A percentile compares a stretch with the other conserved stretches of the same genome.
These are phyloP conservation scores for Atractosteus spatula DNA, from an alignment of 2,113 vertebrate genomes.

Conservation along the genomic window DNA sequence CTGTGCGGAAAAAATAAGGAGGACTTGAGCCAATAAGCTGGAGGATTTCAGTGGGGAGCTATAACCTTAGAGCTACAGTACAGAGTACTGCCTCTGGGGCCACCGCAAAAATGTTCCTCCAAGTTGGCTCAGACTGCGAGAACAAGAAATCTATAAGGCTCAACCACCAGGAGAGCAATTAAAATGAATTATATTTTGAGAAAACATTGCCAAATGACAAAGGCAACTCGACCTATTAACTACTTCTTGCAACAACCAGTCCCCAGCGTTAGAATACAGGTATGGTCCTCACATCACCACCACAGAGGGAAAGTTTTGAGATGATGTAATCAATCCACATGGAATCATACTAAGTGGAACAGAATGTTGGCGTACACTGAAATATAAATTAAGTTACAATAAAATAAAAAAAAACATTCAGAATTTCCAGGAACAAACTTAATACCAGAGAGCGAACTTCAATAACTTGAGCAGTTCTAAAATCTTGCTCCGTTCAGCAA, in stretches of 20 bases:
- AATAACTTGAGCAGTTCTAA: constrained; percentile 6
- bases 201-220: constrained; percentile 1
- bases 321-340: neutral
- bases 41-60: neutral
- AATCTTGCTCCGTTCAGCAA: neutral
- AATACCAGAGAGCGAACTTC: constrained; percentile 17
- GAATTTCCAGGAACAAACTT: constrained; percentile 20
- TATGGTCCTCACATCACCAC: neutral
- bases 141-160: constrained; percentile 32
- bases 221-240: neutral
- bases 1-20: constrained; percentile 2
- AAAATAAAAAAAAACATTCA: too few species aligned
- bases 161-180: constrained; percentile 19
- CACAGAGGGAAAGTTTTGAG: constrained; percentile 1
- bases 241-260: neutral
- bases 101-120: constrained; percentile 15
- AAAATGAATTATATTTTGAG: constrained; percentile 20
- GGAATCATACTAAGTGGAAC: too few species aligned
- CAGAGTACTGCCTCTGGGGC: constrained; percentile 15
- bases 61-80: constrained; percentile 21
- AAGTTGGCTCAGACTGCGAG: constrained; percentile 30
- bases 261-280: neutral
- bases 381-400: too few species aligned
- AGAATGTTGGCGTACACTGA: too few species aligned
- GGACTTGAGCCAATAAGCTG: neutral